Evolutionary conservation across 2,888 invertebrate genomes (phyloP).

Genomic region (Pseudococcus longispinus): DNA sequence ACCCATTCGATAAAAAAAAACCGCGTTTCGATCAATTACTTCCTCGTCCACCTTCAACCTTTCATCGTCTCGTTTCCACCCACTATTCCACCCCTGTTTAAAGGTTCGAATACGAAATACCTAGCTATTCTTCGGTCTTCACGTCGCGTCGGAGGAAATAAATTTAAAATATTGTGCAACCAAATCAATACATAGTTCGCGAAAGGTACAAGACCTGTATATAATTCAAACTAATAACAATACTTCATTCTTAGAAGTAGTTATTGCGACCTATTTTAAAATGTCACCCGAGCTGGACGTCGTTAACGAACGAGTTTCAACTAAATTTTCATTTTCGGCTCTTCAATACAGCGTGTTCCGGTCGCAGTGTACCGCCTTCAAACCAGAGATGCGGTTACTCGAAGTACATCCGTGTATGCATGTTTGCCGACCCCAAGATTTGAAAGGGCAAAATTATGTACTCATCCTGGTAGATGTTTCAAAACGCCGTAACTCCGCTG

Average conservation of each 20-base stretch:
- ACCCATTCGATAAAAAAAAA: slow-evolving; percentile 28
- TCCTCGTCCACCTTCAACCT: slow-evolving; percentile 16
- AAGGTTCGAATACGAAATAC: slow-evolving; percentile 3
- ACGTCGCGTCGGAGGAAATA: not conserved
- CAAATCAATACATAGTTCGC: slow-evolving; percentile 20
- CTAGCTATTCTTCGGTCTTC: not conserved
- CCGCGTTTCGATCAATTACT: slow-evolving; percentile 30
- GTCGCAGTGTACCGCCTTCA: too few species aligned
- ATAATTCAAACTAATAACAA: slow-evolving; percentile 38
- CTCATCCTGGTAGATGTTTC: too few species aligned
- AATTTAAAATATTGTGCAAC: slow-evolving; percentile 34
- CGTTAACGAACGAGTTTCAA: slow-evolving; percentile 17
- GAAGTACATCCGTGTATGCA: too few species aligned
- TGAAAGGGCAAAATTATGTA: too few species aligned
- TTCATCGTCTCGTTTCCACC: not conserved
- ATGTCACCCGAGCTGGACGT: slow-evolving; percentile 42
- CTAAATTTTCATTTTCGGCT: slow-evolving; percentile 22
- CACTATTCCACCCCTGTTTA: not conserved
- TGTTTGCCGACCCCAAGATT: too few species aligned
- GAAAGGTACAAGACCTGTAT: slow-evolving; percentile 30
- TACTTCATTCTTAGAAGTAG: slow-evolving; percentile 24
- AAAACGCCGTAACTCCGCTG: too few species aligned
- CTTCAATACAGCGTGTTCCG: too few species aligned
- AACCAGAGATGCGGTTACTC: too few species aligned
- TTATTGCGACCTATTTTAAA: slow-evolving; percentile 52